phyloP scores from a whole-genome alignment of 2,113 vertebrate species.

The rat (Rattus norvegicus) region DNA sequence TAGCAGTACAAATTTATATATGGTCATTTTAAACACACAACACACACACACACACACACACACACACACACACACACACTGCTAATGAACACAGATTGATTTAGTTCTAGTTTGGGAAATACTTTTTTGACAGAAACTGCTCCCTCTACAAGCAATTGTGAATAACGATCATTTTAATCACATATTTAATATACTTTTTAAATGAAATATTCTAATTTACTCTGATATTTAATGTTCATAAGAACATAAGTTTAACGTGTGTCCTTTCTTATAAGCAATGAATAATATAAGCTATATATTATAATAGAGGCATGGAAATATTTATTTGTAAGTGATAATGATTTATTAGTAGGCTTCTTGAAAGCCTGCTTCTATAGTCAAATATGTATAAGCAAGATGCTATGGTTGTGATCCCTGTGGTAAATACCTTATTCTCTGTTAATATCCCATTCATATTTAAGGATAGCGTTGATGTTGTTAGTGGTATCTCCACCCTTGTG shows the following conservation, averaged over 20 bases:
- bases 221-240: not conserved
- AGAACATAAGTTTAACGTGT: not conserved
- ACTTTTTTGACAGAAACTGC: constrained; percentile 4
- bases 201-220: not conserved
- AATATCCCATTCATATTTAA: not conserved
- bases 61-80: not conserved
- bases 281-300: not conserved
- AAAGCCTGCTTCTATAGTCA: not conserved
- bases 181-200: not conserved
- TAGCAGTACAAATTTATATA: not conserved
- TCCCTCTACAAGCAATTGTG: not conserved
- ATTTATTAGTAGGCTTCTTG: not conserved
- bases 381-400: not conserved
- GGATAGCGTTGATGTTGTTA: not conserved
- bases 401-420: not conserved
- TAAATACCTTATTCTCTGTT: not conserved
- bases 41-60: no score
- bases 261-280: not conserved
- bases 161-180: not conserved
- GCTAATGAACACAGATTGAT: not conserved
- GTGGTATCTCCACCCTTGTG: not conserved
- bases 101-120: constrained; percentile 13
- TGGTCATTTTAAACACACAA: not conserved
- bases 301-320: not conserved
- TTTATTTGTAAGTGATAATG: not conserved